Base-by-base conservation (phyloP, 2,888 invertebrate species). In the Polyommatus icarus region DNA sequence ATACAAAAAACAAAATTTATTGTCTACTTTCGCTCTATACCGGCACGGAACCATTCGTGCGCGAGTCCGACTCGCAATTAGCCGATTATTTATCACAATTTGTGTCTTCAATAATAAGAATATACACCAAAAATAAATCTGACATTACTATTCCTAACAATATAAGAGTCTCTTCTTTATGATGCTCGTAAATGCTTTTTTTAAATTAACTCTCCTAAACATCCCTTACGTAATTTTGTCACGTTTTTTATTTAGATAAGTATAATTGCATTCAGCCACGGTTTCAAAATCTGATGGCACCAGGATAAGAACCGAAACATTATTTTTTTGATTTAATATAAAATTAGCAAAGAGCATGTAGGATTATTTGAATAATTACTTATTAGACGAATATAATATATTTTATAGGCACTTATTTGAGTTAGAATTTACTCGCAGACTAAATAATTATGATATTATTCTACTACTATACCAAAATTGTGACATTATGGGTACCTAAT, bases 201-300 rank as follows among this genome's bases (percentile, higher is more conserved):
- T 29, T 67, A 32, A 67, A 67, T 67, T 20, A 67, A 67, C 67
- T 18, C 29, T 18, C 29, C 67, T 15, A 29, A 67, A 29, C 4
- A 29, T 29, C 29, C 67, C 29, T 67, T 32, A 67, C 6, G 29
- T 67, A 67, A 67, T 67, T 67, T 32, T 15, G 67, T 67, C 67
- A 67, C 67, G 67, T 67, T 32, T 67, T 67, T 67, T 67, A 67
- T 67, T 67, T 67, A 67, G 67, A 67, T 67, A 67, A 67, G 67
- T 67, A 67, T 67, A 67, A 67, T 67, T 67, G 67, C 32, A 67
- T 67, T 32, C 29, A 29, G 15, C 15, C 67, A 32, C 67, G 29
- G 67, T 67, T 32, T 67, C 1, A 15, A 67, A 67, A 32, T 67
- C 67, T 67, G 67, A 67, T 67, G 67, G 15, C 15, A 29, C 18